phyloP scores from a whole-genome alignment of 2,113 vertebrate species.

The Salvelinus namaycush region DNA sequence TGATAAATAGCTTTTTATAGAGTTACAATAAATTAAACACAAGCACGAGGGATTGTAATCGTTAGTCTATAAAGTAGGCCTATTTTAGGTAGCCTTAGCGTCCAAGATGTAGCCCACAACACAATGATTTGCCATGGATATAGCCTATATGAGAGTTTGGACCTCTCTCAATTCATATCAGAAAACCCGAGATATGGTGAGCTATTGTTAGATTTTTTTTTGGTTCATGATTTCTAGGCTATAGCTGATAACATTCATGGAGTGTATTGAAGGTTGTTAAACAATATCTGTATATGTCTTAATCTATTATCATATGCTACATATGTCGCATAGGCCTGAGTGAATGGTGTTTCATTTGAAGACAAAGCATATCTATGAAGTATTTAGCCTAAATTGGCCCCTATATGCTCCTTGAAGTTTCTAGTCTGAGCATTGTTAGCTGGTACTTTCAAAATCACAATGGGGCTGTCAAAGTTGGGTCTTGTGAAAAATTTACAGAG shows the following conservation, averaged over 20 bases:
- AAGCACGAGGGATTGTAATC: not conserved
- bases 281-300: no score
- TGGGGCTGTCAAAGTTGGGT: conserved; percentile 84
- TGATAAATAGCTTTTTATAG: not conserved
- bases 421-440: conserved; percentile 81
- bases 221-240: no score
- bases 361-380: not conserved
- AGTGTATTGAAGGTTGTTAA: not conserved
- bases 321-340: not conserved
- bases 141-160: no score
- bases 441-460: conserved; percentile 84
- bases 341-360: not conserved
- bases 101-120: no score
- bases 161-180: no score
- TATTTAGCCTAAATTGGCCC: conserved; percentile 40
- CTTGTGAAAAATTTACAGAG: conserved; percentile 70
- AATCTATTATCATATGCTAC: no score
- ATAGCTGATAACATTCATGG: no score
- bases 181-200: no score
- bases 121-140: no score
- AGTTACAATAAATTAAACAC: not conserved
- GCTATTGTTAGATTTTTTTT: no score
- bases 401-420: conserved; percentile 78
- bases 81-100: no score
- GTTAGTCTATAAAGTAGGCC: no score